Evolutionary conservation across 2,113 vertebrate genomes (phyloP).

Genomic region (Hoplias malabaricus): DNA sequence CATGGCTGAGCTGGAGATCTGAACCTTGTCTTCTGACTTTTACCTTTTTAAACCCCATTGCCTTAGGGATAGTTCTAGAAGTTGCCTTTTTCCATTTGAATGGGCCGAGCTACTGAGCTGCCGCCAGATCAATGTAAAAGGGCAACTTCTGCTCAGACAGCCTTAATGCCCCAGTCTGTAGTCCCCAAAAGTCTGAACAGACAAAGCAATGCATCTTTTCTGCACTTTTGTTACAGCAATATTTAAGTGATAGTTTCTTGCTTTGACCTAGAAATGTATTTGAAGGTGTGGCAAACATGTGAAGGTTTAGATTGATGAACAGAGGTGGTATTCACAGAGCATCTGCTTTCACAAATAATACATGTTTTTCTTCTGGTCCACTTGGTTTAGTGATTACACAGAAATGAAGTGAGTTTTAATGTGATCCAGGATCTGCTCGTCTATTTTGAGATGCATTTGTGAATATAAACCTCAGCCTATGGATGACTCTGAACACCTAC

Average conservation of each 20-base stretch:
- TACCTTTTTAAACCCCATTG: constrained; percentile 43
- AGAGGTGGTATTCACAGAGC: neutral
- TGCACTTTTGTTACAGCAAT: constrained; percentile 12
- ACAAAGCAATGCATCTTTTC: neutral
- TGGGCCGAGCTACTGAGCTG: neutral
- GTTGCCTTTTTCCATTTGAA: constrained; percentile 32
- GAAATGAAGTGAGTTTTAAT: neutral
- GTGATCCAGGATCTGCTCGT: neutral
- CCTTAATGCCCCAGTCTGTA: constrained; percentile 13
- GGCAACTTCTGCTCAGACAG: neutral
- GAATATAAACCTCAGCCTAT: neutral
- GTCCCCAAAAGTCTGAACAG: neutral
- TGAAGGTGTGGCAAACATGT: neutral
- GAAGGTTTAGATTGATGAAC: neutral
- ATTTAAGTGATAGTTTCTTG: constrained; percentile 1
- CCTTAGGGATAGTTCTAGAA: constrained; percentile 43
- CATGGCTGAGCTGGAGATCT: constrained; percentile 85
- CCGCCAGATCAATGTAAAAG: constrained; percentile 1
- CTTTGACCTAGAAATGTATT: neutral
- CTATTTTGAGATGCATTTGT: neutral
- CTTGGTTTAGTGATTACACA: too few relatives aligned
- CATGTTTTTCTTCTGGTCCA: too few relatives aligned
- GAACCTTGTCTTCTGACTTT: constrained; percentile 57
- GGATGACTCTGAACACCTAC: too few relatives aligned
- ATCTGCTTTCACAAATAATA: neutral